Evolutionary conservation across 1,140 invertebrate species (phyloP), one percentile per base, ranked within the genome.

Genomic region (Pogonomyrmex barbatus): DNA sequence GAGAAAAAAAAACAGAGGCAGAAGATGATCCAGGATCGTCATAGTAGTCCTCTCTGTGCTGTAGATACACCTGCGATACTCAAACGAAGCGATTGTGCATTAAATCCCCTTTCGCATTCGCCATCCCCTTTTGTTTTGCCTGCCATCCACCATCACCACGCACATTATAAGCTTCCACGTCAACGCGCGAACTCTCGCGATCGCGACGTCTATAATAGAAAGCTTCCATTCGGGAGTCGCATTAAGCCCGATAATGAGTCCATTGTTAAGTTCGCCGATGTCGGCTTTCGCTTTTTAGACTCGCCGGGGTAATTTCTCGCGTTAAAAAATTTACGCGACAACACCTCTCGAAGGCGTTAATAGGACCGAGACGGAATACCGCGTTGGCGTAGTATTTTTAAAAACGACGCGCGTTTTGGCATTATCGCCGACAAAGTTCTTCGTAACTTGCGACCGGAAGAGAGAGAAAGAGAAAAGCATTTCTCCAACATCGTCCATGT

Each of bases 81-180:
- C 87, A 90, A 92, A 90, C 88, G 73, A 89, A 92, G 85, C 90
- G 89, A 54, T 85, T 76, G 83, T 67, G 87, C 89, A 88, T 87
- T 90, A 91, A 90, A 86, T 88, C 83, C 88, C 75, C 82, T 73
- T 54, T 70, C 54, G 54, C 42, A 65, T 52, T 42, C 78, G 52
- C 36, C 36, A 50, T 87, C 33, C 47, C 56, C 63, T 88, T 85
- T 88, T 85, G 68, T 89, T 45, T 70, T n/a, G 81, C 47, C 84
- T 67, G 77, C 87, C 73, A 85, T 2, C 24, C 14, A 33, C 39
- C 52, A 14, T 39, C 47, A 24, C 5, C 76, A 17, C 42, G 62
- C 47, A 24, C 45, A 39, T 83, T 83, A 73, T 33, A 30, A 42
- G 14, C 54, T 33, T 12, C 42, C 67, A 60, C 54, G 42, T 83